Evolutionary conservation across 2,888 invertebrate genomes (phyloP), one percentile per base, ranked within the genome.

Genomic region (Sclerodermus sp.): DNA sequence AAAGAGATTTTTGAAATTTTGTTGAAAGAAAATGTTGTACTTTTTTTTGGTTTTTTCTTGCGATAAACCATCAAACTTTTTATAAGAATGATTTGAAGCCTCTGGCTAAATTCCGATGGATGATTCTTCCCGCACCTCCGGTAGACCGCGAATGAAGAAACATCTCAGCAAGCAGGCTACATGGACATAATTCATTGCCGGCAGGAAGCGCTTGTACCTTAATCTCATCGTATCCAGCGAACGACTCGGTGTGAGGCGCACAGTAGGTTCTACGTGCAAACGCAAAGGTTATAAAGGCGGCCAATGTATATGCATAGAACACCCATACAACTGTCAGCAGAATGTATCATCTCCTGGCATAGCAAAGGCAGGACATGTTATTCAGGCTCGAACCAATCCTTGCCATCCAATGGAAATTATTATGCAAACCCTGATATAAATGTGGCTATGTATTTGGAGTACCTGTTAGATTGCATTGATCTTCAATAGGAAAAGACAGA

Each of bases 181-280:
- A 47, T 53, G 57, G 57, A 57, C 59, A 62, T 68, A 68, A 69
- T 69, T 69, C 67, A 69, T 68, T 62, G 67, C 58, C 58, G 57
- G 62, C 67, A 62, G 66, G 64, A 66, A 67, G 10, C 10, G 64
- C 69, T 62, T 65, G 68, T 66, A 66, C 66, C 63, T 68, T 68
- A 68, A 68, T 69, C 67, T 67, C 61, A 51, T 66, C 65, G 67
- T n/a, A 53, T 54, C 49, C 51, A 43, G 48, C 44, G 46, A 45
- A 53, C 37, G 47, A 29, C 14, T 30, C 58, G 45, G 57, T 53
- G 61, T 53, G 60, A 58, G 61, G 57, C 61, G 51, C 55, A 52
- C 58, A 52, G 59, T 54, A 55, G 51, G 16, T 45, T 16, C 53
- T 57, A 60, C 58, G 55, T 51, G 63, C 57, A 45, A 55, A 61